Base-by-base conservation (phyloP, 2,888 invertebrate genomes). In the Cheiracanthium punctorium region DNA sequence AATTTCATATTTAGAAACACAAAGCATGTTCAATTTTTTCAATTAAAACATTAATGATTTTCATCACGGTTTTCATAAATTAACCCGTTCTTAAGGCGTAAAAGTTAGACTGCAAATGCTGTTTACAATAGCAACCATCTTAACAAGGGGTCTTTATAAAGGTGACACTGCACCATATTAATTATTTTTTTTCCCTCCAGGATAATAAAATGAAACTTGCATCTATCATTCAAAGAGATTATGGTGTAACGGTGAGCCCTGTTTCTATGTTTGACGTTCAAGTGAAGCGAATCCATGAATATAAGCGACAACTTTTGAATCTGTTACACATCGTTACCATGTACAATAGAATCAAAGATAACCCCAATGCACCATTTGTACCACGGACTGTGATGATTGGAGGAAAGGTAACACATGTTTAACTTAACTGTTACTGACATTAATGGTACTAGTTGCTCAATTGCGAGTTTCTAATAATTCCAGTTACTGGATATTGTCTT, bases 281-380 rank as follows among this genome's bases (percentile, higher is more conserved):
- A 92, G 98, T 99, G 90, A 99, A 99, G 92, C 95, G 99, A 90
- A 99, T 99, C 90, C 99, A 99, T 92, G 99, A 99, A 92, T 99
- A 99, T 94, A 99, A 99, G 93, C 94, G 99, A 2, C 99, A 99
- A 92, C 93, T 99, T 89, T 93, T 99, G 90, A 99, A 99, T 93
- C 96, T 97, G 90, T 93, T 99, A 90, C 99, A 99, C 92, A 96
- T 99, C 89, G 97, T 97, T 89, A 96, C 96, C 0, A 91, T 99
- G 91, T 99, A 99, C 93, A 99, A 99, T 92, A 94, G 99, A 89
- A 98, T 99, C 92, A 99, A 99, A 94, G 95, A 95, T 90, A 96
- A 99, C 92, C 99, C 99, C 7, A 93, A 94, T 43, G 95, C 94
- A 48, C 93, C 94, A 75, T 94, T 98, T 91, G 96, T 97, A 0